Evolutionary conservation across 2,888 invertebrate species (phyloP).

Genomic region (Harpagoxenus sublaevis): DNA sequence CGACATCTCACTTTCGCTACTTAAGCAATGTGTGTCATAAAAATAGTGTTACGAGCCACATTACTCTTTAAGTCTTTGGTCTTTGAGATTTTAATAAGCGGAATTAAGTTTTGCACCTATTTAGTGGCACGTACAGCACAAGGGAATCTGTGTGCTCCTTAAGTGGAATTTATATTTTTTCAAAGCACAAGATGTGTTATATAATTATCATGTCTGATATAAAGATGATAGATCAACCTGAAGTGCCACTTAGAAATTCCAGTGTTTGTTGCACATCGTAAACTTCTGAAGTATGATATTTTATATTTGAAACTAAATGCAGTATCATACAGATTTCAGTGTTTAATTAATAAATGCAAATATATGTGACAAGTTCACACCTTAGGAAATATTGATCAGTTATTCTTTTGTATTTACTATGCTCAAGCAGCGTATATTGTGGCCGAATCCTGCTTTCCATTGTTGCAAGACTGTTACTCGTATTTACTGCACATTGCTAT

Average conservation of each 20-base stretch:
- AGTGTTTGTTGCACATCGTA: neutral
- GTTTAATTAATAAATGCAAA: neutral
- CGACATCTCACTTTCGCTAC: neutral
- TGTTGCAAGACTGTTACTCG: constrained; percentile 56
- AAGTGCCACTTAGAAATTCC: constrained; percentile 2
- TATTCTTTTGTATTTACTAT: neutral
- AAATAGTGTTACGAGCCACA: constrained; percentile 3
- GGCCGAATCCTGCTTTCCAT: constrained; percentile 15
- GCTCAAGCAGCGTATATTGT: constrained; percentile 15
- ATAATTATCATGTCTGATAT: constrained; percentile 35
- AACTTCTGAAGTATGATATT: neutral
- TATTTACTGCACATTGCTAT: constrained; percentile 54
- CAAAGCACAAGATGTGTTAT: neutral
- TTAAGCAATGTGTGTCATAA: constrained; percentile 25
- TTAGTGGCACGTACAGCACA: neutral
- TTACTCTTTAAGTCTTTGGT: neutral
- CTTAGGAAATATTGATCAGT: neutral
- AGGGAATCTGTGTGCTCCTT: neutral
- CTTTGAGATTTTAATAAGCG: neutral
- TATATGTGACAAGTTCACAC: neutral
- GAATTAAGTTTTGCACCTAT: neutral
- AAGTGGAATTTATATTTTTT: neutral
- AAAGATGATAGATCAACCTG: constrained; percentile 4
- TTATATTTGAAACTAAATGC: neutral
- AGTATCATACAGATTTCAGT: neutral